Base-by-base conservation (phyloP, 2,888 invertebrate genomes). In the Melinaea marsaeus region DNA sequence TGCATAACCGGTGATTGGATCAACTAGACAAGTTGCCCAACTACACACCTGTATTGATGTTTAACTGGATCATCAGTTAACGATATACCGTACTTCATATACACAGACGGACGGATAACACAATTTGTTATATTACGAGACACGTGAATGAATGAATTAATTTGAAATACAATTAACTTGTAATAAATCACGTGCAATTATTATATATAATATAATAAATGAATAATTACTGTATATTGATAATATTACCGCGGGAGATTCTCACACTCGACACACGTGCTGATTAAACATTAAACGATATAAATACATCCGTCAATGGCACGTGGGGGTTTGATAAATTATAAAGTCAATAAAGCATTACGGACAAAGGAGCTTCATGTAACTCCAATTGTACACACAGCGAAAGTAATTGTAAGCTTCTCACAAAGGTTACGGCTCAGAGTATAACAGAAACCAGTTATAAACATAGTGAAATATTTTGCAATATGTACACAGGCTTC, bases 1-100 rank as follows among this genome's bases (percentile, higher is more conserved):
- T 88, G 81, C 86, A 81, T 84, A 88, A 90, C 84, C 79, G 78
- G 79, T 77, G 81, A 80, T 81, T 81, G 73, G 76, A 74, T 79
- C 76, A 78, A 81, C 78, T 71, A 72, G 79, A 79, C 82, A 77
- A 79, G 85, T 83, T 86, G 82, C 82, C 82, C 82, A 83, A 86
- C 83, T 76, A 78, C 77, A 75, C 85, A 84, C 84, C 77, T 84
- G 84, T 77, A 81, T 79, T 80, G 77, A 71, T 66, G 69, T 73
- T 75, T 78, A 81, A 84, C 81, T 79, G 74, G 80, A 81, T 77
- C 74, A 81, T 82, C 81, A 78, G 78, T 79, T 79, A 75, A 76
- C 33, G 37, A 6, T 56, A 56, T 22, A 35, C 32, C n/a, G 13
- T 37, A 56, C 56, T 13, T 5, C 13, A 55, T 55, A 59, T 37